Conservation (phyloP, 2,797 vertebrate species). For the Takifugu rubripes region DNA sequence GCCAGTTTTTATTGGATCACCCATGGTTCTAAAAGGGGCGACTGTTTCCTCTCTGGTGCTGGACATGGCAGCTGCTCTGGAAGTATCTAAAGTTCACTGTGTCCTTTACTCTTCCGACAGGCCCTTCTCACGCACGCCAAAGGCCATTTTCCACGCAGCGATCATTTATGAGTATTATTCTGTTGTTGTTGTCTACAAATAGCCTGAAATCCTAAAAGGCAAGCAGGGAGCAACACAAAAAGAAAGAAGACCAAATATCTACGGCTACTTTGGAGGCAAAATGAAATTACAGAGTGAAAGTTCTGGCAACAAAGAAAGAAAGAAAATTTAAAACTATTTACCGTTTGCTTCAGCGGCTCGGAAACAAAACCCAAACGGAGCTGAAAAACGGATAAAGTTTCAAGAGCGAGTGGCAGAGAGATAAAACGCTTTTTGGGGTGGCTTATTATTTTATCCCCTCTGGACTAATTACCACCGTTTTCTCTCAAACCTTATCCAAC, state of each 20-base stretch:
- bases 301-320: conserved; percentile 44
- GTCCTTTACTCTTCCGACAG: conserved; percentile 44
- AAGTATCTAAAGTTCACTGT: conserved; percentile 31
- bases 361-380: conserved; percentile 40
- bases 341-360: conserved; percentile 36
- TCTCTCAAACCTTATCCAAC: conserved; percentile 65
- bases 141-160: conserved; percentile 28
- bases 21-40: background rate
- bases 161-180: conserved; percentile 23
- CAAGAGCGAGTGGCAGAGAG: conserved; percentile 49
- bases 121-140: conserved; percentile 28
- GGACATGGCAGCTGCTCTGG: conserved; percentile 32
- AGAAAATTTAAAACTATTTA: conserved; percentile 23
- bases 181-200: conserved; percentile 36
- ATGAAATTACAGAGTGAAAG: conserved; percentile 40
- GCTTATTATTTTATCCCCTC: conserved; percentile 66
- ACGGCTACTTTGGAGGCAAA: conserved; percentile 31
- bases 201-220: conserved; percentile 45
- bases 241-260: conserved; percentile 38
- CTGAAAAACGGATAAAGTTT: conserved; percentile 31
- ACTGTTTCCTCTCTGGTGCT: conserved; percentile 15
- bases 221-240: conserved; percentile 25
- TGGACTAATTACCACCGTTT: conserved; percentile 70
- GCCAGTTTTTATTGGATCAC: background rate
- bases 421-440: conserved; percentile 61